phyloP scores from a whole-genome alignment of 2,888 invertebrate species.

The Hofmannophila pseudospretella region DNA sequence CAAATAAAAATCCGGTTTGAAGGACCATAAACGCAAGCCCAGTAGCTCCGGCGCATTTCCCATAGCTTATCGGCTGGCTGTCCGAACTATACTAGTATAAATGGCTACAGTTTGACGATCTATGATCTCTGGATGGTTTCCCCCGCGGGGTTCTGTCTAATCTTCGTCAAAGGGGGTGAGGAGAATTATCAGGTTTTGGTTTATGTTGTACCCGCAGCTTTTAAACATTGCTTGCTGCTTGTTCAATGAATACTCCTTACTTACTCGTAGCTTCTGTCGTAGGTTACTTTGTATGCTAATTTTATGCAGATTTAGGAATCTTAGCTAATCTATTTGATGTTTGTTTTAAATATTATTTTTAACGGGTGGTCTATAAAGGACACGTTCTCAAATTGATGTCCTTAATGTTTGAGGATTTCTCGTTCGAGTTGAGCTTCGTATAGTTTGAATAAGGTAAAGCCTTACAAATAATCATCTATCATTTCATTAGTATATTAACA shows the following conservation, averaged over 20 bases:
- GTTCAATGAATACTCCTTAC: constrained; percentile 5
- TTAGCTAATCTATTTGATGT: background rate
- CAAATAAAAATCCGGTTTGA: constrained; percentile 9
- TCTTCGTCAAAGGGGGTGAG: background rate
- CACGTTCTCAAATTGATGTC: too few species aligned
- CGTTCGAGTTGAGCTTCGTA: too few species aligned
- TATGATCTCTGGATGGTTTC: background rate
- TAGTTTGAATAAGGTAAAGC: too few species aligned
- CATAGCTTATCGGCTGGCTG: constrained; percentile 9
- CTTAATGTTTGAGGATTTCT: too few species aligned
- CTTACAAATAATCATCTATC: too few species aligned
- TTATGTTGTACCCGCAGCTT: too few species aligned
- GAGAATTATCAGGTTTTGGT: background rate
- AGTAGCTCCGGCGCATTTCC: constrained; percentile 9
- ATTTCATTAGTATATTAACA: too few species aligned
- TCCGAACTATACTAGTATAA: too few species aligned
- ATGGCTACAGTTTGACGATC: background rate
- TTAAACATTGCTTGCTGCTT: constrained; percentile 1
- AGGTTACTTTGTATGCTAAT: constrained; percentile 12
- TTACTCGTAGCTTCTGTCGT: background rate
- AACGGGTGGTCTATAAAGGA: too few species aligned
- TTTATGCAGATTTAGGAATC: constrained; percentile 7
- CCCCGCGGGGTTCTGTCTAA: too few species aligned
- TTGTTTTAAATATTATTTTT: too few species aligned
- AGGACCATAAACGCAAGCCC: constrained; percentile 13